A percentile compares a stretch with the other conserved stretches of the same genome.
phyloP scores from a whole-genome alignment of 2,797 vertebrate genomes.

The Bradypodion ventrale region DNA sequence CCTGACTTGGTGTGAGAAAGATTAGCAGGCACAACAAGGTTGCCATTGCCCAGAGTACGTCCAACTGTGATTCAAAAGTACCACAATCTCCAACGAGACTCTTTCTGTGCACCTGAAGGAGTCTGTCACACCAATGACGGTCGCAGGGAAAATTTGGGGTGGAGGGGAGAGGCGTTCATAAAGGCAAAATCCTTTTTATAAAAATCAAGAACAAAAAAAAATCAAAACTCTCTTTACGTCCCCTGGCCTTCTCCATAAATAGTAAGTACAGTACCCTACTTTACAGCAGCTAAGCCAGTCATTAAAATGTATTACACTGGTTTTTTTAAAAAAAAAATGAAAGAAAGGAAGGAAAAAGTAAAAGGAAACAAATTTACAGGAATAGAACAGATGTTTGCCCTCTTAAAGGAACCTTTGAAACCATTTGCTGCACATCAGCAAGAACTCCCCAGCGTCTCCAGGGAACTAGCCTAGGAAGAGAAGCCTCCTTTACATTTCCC shows the following conservation, averaged over 20 bases:
- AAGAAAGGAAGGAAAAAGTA: no score
- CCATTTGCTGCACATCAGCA: neutral
- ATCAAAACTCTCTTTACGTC: slow-evolving; percentile 23
- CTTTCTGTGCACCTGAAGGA: no score
- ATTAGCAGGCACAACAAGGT: no score
- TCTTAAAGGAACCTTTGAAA: neutral
- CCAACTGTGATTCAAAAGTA: no score
- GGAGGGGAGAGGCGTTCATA: neutral
- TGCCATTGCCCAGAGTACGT: no score
- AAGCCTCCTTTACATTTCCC: neutral
- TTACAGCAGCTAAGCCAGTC: slow-evolving; percentile 4
- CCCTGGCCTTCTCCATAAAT: slow-evolving; percentile 6
- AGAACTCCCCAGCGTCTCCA: neutral
- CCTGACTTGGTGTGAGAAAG: no score
- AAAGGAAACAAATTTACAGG: slow-evolving; percentile 6
- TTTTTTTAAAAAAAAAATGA: neutral
- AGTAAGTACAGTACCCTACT: slow-evolving; percentile 18
- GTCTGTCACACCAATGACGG: no score
- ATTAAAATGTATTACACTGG: slow-evolving; percentile 15
- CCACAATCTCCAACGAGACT: no score
- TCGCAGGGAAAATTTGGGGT: neutral
- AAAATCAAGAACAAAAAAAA: neutral
- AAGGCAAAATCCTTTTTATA: slow-evolving; percentile 4
- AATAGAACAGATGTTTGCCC: slow-evolving; percentile 27
- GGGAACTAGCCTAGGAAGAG: neutral